These are phyloP conservation scores for Lipophrys pholis DNA, from an alignment of 2,113 vertebrate genomes.

Conservation along the genomic window DNA sequence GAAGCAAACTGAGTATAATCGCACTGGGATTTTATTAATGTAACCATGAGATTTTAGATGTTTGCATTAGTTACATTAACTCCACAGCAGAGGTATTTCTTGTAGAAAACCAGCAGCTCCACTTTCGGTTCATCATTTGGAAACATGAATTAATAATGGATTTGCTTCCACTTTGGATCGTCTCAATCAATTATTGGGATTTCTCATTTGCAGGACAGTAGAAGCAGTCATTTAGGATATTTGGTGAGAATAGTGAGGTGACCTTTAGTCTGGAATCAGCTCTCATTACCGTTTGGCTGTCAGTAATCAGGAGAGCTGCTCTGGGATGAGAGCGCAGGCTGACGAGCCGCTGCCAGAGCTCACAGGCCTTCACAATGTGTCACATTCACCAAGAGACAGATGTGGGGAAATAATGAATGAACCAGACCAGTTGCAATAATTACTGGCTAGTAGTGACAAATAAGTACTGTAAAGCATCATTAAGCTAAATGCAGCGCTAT, in stretches of 20 bases:
- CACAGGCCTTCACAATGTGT: slow-evolving; percentile 12
- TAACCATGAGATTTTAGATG: no score
- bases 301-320: slow-evolving; percentile 30
- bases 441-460: slow-evolving; percentile 25
- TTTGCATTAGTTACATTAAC: no score
- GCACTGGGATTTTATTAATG: no score
- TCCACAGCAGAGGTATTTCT: no score
- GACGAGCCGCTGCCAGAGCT: slow-evolving; percentile 26
- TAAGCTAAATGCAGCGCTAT: slow-evolving; percentile 36
- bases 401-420: slow-evolving; percentile 19
- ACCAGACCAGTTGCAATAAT: slow-evolving; percentile 2
- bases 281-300: slow-evolving; percentile 42
- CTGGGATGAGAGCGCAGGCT: slow-evolving; percentile 41
- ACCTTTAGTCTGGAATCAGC: slow-evolving; percentile 37
- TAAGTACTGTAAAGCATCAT: slow-evolving; percentile 38
- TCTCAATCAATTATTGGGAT: no score
- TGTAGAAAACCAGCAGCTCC: no score
- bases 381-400: slow-evolving; percentile 29
- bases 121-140: no score
- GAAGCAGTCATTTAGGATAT: no score
- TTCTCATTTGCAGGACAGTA: no score
- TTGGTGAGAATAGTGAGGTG: not conserved
- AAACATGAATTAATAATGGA: no score
- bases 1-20: no score
- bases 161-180: no score